Conservation (phyloP, 2,113 vertebrate species). For the Neofelis nebulosa region DNA sequence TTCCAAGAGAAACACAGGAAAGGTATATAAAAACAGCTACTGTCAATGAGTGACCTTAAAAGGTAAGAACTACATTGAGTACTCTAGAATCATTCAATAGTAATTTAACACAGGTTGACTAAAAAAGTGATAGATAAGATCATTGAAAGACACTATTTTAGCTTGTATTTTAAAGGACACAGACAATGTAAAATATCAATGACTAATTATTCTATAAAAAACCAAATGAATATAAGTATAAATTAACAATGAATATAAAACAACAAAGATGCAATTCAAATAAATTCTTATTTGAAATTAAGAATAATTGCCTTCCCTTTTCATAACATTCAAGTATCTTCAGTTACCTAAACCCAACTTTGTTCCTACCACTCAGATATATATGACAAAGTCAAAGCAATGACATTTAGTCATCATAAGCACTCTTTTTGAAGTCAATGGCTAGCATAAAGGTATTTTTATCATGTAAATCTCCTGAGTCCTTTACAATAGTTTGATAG, state of each 20-base stretch:
- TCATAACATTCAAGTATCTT: background rate
- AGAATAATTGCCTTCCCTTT: background rate
- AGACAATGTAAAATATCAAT: background rate
- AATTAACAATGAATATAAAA: constrained; percentile 41
- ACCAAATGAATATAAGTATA: background rate
- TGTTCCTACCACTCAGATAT: background rate
- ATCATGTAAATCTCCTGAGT: background rate
- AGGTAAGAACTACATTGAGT: background rate
- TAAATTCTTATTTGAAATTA: background rate
- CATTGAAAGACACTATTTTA: background rate
- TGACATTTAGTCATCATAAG: background rate
- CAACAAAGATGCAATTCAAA: background rate
- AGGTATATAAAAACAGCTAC: background rate
- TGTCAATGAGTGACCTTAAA: background rate
- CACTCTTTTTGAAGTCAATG: constrained; percentile 1
- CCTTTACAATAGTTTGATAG: background rate
- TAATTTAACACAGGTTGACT: background rate
- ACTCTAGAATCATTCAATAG: background rate
- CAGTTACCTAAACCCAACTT: background rate
- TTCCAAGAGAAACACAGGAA: background rate
- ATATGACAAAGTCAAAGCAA: background rate
- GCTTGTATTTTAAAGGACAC: background rate
- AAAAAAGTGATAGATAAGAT: background rate
- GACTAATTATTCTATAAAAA: background rate
- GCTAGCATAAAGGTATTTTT: background rate